These are phyloP conservation scores for Hartigia nigra DNA, from an alignment of 2,888 invertebrate species.

Conservation along the genomic window DNA sequence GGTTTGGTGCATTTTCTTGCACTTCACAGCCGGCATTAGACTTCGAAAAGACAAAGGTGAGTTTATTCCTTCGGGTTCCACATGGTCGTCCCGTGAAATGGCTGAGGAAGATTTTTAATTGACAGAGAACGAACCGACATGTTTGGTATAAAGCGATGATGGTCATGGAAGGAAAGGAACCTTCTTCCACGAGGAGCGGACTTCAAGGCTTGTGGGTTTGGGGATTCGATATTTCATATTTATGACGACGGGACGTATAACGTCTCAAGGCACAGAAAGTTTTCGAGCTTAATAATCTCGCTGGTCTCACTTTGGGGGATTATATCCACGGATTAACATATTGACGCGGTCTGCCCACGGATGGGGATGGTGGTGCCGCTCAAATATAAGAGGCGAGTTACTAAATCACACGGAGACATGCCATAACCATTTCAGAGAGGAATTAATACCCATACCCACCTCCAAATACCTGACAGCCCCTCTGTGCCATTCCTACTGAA, in stretches of 20 bases:
- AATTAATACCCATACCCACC: conserved; percentile 52
- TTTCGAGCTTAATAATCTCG: conserved; percentile 46
- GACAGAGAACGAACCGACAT: conserved; percentile 29
- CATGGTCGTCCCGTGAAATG: conserved; percentile 43
- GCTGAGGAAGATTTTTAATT: conserved; percentile 51
- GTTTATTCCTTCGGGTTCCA: not conserved
- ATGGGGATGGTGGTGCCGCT: conserved; percentile 48
- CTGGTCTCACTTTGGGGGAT: conserved; percentile 9
- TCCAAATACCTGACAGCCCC: conserved; percentile 42
- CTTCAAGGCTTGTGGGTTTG: conserved; percentile 6
- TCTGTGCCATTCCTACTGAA: conserved; percentile 31
- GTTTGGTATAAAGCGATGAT: conserved; percentile 24
- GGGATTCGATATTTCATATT: conserved; percentile 64
- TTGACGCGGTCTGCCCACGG: conserved; percentile 55
- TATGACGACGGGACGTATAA: conserved; percentile 60
- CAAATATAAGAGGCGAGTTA: conserved; percentile 54
- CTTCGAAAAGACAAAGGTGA: not conserved
- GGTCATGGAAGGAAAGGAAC: conserved; percentile 28
- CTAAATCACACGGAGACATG: conserved; percentile 55
- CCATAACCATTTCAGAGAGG: conserved; percentile 51
- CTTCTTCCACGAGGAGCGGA: conserved; percentile 27
- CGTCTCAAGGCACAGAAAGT: conserved; percentile 29
- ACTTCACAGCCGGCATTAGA: not conserved
- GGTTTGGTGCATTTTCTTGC: not conserved
- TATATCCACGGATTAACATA: conserved; percentile 59